These are phyloP conservation scores for Drosophila yooni DNA, from an alignment of 2,888 invertebrate species.

Conservation along the genomic window DNA sequence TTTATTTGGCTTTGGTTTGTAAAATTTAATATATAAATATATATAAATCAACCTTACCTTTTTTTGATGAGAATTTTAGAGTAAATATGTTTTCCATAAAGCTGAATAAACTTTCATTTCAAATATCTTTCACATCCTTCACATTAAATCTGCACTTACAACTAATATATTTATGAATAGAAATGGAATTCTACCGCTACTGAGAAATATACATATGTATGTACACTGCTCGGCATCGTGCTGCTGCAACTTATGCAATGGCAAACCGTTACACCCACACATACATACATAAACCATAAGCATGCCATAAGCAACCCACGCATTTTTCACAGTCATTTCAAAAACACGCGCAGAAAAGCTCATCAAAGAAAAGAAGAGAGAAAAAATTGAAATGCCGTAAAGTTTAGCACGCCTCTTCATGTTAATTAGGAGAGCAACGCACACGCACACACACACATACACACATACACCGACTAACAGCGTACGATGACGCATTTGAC, in stretches of 20 bases:
- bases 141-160: neutral
- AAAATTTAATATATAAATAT: neutral
- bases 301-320: slow-evolving; percentile 16
- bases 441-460: slow-evolving; percentile 5
- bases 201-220: no score
- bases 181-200: neutral
- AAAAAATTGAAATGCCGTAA: slow-evolving; percentile 24
- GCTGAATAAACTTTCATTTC: neutral
- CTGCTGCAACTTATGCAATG: slow-evolving; percentile 21
- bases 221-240: neutral
- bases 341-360: slow-evolving; percentile 10
- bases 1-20: neutral
- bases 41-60: neutral
- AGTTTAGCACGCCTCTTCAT: slow-evolving; percentile 39
- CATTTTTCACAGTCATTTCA: slow-evolving; percentile 5
- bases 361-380: slow-evolving; percentile 8
- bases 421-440: slow-evolving; percentile 47
- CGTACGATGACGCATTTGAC: slow-evolving; percentile 38
- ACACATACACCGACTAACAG: neutral
- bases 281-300: neutral
- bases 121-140: neutral
- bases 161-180: neutral
- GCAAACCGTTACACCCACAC: neutral
- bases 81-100: neutral
- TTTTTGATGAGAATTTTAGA: neutral